Evolutionary conservation across 2,888 invertebrate genomes (phyloP), one percentile per base, ranked within the genome.

Genomic region (Callosobruchus maculatus): DNA sequence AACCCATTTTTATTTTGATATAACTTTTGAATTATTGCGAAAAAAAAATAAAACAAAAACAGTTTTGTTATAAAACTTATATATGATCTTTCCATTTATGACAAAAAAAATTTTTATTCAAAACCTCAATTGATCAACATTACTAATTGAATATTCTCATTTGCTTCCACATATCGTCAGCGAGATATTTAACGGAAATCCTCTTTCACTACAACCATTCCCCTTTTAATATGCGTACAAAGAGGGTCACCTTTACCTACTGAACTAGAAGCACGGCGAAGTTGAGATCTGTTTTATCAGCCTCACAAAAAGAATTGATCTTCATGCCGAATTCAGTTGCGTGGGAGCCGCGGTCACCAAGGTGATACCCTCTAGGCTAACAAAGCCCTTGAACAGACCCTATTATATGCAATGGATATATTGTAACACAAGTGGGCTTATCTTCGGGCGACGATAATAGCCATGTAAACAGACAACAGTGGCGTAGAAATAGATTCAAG

Each of bases 341-440:
- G 81, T 82, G 81, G 81, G 82, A 82, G 81, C 79, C 81, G 82
- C 75, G 82, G 82, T 82, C 77, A 77, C 80, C 81, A 81, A 75
- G 82, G 78, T 77, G 81, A 82, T 81, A 26, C 70, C 75, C 69
- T 78, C 79, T 77, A 75, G 78, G 74, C 73, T 72, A 73, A 74
- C 74, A 73, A 76, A 73, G 74, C 73, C 74, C 75, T 70, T 76
- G 80, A 78, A 74, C 74, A 77, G 77, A 75, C 77, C 78, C 72
- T 71, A 74, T 75, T 75, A 73, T 71, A 78, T 80, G 78, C 77
- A 79, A 79, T 79, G 13, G 49, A 49, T 79, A 75, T 77, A 80
- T 81, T 80, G 79, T 81, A 75, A 78, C 78, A 80, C 78, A 79
- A 78, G 76, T 79, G 73, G 76, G 76, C 22, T 70, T 49, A 49